Evolutionary conservation across 1,140 invertebrate species (phyloP).

Genomic region (Leptonema lineaticorne): DNA sequence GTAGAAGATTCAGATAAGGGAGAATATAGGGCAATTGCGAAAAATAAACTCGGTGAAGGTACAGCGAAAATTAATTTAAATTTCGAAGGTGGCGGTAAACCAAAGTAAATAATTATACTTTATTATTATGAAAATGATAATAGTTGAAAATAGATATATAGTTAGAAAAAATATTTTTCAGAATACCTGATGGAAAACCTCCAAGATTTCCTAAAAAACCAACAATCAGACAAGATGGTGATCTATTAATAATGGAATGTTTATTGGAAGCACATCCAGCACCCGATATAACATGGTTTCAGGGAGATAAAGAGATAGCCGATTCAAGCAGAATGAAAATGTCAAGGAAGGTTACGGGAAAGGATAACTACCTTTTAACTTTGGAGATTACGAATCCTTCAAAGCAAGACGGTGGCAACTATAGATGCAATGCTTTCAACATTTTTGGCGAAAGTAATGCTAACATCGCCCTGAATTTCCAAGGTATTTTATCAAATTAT

Average conservation of each 20-base stretch:
- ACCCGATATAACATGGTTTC: constrained; percentile 95
- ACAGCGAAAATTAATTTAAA: constrained; percentile 94
- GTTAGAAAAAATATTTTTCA: too few relatives aligned
- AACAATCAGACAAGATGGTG: constrained; percentile 92
- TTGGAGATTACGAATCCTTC: constrained; percentile 93
- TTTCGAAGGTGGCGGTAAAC: constrained; percentile 86
- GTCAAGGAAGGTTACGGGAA: constrained; percentile 79
- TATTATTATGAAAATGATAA: too few relatives aligned
- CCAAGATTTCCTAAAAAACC: constrained; percentile 97
- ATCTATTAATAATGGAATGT: constrained; percentile 93
- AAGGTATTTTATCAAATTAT: constrained; percentile 69
- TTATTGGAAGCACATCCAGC: constrained; percentile 91
- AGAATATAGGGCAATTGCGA: constrained; percentile 90
- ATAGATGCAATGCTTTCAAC: constrained; percentile 98
- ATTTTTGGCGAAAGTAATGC: constrained; percentile 98
- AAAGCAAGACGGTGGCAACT: constrained; percentile 94
- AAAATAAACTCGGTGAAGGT: constrained; percentile 89
- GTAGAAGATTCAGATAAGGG: constrained; percentile 86
- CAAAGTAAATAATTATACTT: constrained; percentile 71
- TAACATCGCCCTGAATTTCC: constrained; percentile 99
- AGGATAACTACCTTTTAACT: constrained; percentile 87
- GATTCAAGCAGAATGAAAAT: constrained; percentile 84
- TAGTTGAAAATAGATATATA: too few relatives aligned
- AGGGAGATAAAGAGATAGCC: constrained; percentile 78
- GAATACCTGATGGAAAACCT: constrained; percentile 92